Conservation (phyloP, 2,888 invertebrate genomes). For the Kryphioiulus occultus region DNA sequence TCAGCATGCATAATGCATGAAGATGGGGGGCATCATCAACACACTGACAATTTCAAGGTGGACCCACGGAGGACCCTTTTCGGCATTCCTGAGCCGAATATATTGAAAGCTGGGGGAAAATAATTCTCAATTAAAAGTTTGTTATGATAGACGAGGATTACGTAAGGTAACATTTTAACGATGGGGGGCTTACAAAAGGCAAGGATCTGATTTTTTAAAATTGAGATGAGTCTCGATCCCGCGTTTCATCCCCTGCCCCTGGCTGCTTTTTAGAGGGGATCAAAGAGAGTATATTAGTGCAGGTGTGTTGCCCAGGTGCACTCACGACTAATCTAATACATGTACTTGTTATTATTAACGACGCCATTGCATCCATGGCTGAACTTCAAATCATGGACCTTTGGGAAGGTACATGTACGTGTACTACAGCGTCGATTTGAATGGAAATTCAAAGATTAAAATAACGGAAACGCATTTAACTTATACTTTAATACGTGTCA, state of each 20-base stretch:
- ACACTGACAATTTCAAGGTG: background rate
- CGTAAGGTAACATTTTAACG: constrained; percentile 30
- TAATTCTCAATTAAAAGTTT: constrained; percentile 35
- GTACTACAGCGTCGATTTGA: background rate
- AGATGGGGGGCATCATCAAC: constrained; percentile 28
- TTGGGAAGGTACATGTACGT: background rate
- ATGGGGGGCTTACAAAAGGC: constrained; percentile 3
- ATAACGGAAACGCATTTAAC: too few relatives aligned
- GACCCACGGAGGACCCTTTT: background rate
- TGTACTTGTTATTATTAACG: constrained; percentile 31
- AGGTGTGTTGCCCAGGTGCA: constrained; percentile 31
- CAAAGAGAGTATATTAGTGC: constrained; percentile 21
- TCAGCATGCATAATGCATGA: constrained; percentile 26
- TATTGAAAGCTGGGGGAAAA: constrained; percentile 1
- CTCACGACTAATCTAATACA: background rate
- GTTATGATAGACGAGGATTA: constrained; percentile 35
- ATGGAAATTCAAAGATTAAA: background rate
- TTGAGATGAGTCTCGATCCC: constrained; percentile 30
- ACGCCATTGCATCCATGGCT: background rate
- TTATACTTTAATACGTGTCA: too few relatives aligned
- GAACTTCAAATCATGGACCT: background rate
- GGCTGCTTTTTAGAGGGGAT: constrained; percentile 8
- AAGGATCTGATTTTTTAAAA: constrained; percentile 15
- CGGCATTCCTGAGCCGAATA: background rate
- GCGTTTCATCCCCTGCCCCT: background rate